A percentile compares a stretch with the other conserved stretches of the same genome.
Evolutionary conservation across 2,888 invertebrate genomes (phyloP).

Genomic region (Tenthredo distinguenda): DNA sequence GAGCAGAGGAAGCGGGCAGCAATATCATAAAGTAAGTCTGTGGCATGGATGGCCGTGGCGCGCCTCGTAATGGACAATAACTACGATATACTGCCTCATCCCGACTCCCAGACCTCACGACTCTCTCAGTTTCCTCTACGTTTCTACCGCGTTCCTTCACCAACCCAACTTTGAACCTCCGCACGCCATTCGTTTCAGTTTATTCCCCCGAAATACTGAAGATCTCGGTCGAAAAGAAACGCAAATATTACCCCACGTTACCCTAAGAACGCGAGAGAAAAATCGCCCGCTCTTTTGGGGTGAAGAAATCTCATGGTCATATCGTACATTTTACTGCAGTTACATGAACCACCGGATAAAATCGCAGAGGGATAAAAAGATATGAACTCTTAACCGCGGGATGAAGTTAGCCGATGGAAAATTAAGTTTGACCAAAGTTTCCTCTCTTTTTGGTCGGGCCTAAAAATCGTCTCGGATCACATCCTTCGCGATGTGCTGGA

Average conservation of each 20-base stretch:
- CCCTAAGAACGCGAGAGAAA: not conserved
- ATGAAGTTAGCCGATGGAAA: not conserved
- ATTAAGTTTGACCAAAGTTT: not conserved
- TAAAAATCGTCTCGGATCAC: not conserved
- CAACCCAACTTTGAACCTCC: constrained; percentile 44
- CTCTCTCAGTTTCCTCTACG: constrained; percentile 52
- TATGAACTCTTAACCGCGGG: not conserved
- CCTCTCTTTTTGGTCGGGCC: not conserved
- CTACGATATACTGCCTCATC: constrained; percentile 73
- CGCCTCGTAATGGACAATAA: constrained; percentile 75
- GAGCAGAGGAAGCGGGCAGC: constrained; percentile 62
- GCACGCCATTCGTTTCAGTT: constrained; percentile 52
- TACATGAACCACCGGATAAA: not conserved
- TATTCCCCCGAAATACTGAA: constrained; percentile 12
- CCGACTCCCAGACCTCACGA: constrained; percentile 60
- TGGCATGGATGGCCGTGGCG: constrained; percentile 72
- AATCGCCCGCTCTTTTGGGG: not conserved
- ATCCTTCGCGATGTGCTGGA: not conserved
- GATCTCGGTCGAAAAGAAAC: not conserved
- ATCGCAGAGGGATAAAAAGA: not conserved
- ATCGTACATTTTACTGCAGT: not conserved
- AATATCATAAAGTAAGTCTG: constrained; percentile 74
- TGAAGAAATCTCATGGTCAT: not conserved
- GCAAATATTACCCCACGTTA: not conserved
- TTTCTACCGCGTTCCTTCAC: constrained; percentile 19